Evolutionary conservation across 2,797 vertebrate genomes (phyloP), one percentile per base, ranked within the genome.

Genomic region (Glyptemys insculpta): DNA sequence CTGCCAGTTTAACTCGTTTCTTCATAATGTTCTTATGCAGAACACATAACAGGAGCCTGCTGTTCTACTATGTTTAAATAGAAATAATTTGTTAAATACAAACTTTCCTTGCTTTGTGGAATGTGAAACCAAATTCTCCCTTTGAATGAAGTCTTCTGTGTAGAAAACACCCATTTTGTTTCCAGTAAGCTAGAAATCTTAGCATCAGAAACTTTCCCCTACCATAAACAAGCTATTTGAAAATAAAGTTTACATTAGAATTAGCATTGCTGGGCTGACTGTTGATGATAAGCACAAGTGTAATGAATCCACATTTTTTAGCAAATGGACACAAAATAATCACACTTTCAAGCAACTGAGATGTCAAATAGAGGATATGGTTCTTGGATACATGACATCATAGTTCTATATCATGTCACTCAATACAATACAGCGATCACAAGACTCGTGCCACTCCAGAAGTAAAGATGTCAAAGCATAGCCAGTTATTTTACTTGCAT

Each of bases 351-450:
- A 91, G 90, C 90, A 94, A 82, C 91, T 94, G 84, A 92, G 83
- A 49, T 0, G 5, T 94, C 92, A 95, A 93, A 91, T 47, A 91
- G 93, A 91, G 86, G 84, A 93, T 95, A 96, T 19, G 93, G 94
- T 96, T 41, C 37, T 87, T 53, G 87, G 95, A 91, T 95, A 96
- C 87, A 91, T 96, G 96, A 95, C 94, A 95, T 91, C 94, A 94
- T 92, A 87, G 84, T 91, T 96, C 95, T 96, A 96, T 95, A 95
- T 94, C 94, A 97, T 84, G 93, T 96, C 94, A 94, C 79, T 94
- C 6, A 6, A 94, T 94, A 84, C 82, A 74, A 12, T 41, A 53
- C 3, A 54, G n/a, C 87, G 80, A 93, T 93, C 91, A 96, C 84
- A 95, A 90, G 91, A 86, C 80, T 91, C 82, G 15, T 10, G 2